phyloP scores from a whole-genome alignment of 2,113 vertebrate genomes.

The Perca flavescens region DNA sequence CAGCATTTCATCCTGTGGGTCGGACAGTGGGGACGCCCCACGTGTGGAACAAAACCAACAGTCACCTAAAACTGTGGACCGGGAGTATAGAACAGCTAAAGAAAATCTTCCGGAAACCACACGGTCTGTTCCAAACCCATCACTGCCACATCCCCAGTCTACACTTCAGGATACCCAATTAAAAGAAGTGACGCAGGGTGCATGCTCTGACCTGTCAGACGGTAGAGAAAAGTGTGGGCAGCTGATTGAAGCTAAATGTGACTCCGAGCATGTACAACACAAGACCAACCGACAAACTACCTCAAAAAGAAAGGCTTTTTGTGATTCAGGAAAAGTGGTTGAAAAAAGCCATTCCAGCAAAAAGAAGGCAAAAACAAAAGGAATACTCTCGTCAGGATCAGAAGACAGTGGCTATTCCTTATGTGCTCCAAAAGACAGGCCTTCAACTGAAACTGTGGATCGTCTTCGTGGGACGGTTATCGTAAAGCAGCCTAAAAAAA shows the following conservation, averaged over 20 bases:
- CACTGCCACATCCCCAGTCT: not conserved
- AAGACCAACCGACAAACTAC: not conserved
- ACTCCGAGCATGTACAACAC: not conserved
- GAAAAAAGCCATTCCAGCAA: not conserved
- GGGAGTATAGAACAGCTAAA: rapidly evolving
- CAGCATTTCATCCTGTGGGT: rapidly evolving
- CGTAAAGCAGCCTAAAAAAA: not conserved
- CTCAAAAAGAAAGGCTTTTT: not conserved
- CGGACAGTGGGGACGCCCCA: not conserved
- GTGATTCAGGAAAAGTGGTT: not conserved
- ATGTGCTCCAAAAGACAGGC: not conserved
- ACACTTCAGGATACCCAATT: no score
- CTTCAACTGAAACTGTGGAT: not conserved
- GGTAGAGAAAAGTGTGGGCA: not conserved
- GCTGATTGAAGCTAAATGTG: not conserved
- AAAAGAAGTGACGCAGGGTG: not conserved
- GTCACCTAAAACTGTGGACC: not conserved
- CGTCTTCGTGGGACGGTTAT: not conserved
- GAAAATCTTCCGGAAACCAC: not conserved
- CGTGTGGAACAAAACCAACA: not conserved
- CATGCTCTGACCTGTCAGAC: not conserved
- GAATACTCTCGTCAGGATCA: not conserved
- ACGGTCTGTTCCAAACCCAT: not conserved
- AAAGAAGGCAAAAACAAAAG: not conserved
- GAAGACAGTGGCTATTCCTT: not conserved